Base-by-base conservation (phyloP, 2,888 invertebrate genomes). In the Laspeyria flexula region DNA sequence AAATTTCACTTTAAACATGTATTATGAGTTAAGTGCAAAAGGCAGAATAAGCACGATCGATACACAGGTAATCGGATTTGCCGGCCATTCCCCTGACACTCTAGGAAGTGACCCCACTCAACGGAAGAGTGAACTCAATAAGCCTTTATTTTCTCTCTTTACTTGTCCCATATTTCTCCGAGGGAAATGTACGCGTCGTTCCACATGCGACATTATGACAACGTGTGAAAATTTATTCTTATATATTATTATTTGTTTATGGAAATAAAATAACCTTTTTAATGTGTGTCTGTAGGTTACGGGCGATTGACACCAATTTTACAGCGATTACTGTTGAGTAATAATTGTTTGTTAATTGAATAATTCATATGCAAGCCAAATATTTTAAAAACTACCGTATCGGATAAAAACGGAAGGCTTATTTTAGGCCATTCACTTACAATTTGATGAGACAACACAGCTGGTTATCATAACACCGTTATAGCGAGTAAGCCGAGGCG, bases 31-130 rank as follows among this genome's bases (percentile, higher is more conserved):
- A 38, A 60, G 29, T 50, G 38, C 57, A 60, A 69, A 72, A 75
- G 76, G 74, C 77, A 79, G 77, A 77, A 72, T 75, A 76, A 79
- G 67, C 75, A 73, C 72, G 72, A 79, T 77, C 79, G 79, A 81
- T 85, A 78, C 63, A 56, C 73, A 77, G 80, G 80, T 85, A 88
- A 86, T 85, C 80, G 76, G 79, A 86, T 86, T 80, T 83, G 64
- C 79, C 71, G 74, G 72, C 71, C 79, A 63, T 74, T 79, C 77
- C 77, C 78, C 74, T 63, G 77, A 72, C 77, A 69, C 63, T 79
- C 73, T 81, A 86, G 88, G 89, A 88, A 88, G 83, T 85, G 82
- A 82, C 84, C 86, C 79, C 78, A 77, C 81, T 85, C 77, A 76
- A 79, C 79, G 82, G 78, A 79, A 80, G 78, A 83, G 71, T 78